Evolutionary conservation across 2,113 vertebrate genomes (phyloP).

Genomic region (Pteronura brasiliensis): DNA sequence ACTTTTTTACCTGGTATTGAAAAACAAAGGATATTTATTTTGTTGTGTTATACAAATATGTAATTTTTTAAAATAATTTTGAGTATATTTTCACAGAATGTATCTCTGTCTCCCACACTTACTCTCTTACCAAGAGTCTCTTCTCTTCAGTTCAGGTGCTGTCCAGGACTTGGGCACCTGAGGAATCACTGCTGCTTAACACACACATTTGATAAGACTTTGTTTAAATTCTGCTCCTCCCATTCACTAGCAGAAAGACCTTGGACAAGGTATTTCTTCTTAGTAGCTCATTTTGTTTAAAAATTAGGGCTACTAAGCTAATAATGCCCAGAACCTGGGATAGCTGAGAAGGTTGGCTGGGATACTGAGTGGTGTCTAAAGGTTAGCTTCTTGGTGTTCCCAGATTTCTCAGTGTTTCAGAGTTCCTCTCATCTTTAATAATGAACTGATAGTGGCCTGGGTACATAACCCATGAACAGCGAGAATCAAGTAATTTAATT

Average conservation of each 20-base stretch:
- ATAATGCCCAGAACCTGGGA: fast-evolving
- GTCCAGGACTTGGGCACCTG: no score
- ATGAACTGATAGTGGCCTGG: neutral
- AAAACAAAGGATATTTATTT: neutral
- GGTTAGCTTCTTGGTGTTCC: no score
- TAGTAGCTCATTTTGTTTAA: neutral
- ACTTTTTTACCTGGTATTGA: neutral
- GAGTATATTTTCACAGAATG: neutral
- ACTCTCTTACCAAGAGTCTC: fast-evolving
- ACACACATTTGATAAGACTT: neutral
- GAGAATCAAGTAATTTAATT: neutral
- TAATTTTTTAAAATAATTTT: neutral
- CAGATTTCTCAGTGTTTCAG: neutral
- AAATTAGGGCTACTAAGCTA: neutral
- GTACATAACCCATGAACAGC: no score
- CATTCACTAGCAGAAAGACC: neutral
- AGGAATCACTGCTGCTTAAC: neutral
- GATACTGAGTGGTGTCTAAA: fast-evolving
- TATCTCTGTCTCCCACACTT: neutral
- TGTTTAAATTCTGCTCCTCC: neutral
- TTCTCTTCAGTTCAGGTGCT: neutral
- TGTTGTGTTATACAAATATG: neutral
- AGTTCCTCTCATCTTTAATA: neutral
- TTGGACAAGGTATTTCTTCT: neutral
- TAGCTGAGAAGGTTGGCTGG: neutral